These are phyloP conservation scores for Thumatha senex DNA, from an alignment of 2,888 invertebrate species.

Conservation along the genomic window DNA sequence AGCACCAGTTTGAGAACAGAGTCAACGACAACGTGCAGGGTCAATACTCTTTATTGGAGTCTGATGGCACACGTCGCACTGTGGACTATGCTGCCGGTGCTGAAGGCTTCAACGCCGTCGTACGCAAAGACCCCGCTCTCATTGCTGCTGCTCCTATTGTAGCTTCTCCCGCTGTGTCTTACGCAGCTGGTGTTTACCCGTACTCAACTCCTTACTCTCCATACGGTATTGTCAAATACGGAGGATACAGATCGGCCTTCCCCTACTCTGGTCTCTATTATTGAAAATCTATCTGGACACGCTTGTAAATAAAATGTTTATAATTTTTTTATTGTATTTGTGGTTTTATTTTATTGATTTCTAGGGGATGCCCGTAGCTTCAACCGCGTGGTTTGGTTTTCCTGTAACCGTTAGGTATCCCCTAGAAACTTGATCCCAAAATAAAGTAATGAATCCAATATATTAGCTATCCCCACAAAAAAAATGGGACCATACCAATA, in stretches of 20 bases:
- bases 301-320: constrained; percentile 32
- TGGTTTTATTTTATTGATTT: not conserved
- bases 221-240: constrained; percentile 4
- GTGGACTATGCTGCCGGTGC: constrained; percentile 81
- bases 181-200: constrained; percentile 30
- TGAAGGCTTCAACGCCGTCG: constrained; percentile 80
- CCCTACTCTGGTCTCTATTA: constrained; percentile 35
- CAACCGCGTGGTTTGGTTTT: too few species aligned
- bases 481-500: too few species aligned
- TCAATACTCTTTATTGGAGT: constrained; percentile 66
- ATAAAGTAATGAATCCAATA: too few species aligned
- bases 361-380: too few species aligned
- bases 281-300: constrained; percentile 13
- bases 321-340: constrained; percentile 9
- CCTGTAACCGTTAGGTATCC: too few species aligned
- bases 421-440: too few species aligned
- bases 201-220: constrained; percentile 33
- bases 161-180: constrained; percentile 17
- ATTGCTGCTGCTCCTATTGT: constrained; percentile 43
- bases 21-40: constrained; percentile 46
- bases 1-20: constrained; percentile 67
- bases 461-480: too few species aligned
- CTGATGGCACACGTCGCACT: constrained; percentile 78
- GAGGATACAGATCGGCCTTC: constrained; percentile 25
- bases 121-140: constrained; percentile 69